A percentile compares a stretch with the other conserved stretches of the same genome.
Evolutionary conservation across 2,113 vertebrate genomes (phyloP).

Genomic region (Anolis sagrei): DNA sequence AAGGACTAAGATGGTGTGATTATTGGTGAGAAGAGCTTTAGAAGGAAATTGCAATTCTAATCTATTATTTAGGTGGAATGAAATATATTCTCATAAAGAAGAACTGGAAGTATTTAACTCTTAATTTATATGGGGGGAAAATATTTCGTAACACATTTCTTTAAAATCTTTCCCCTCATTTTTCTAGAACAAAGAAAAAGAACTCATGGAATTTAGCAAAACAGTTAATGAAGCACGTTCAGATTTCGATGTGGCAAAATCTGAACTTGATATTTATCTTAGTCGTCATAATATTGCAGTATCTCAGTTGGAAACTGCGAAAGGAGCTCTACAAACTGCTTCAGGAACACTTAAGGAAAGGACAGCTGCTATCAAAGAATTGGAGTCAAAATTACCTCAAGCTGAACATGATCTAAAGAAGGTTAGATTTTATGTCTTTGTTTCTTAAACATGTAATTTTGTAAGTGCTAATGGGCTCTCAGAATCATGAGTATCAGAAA

Average conservation of each 20-base stretch:
- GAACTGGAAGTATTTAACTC: background rate
- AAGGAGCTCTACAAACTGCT: slow-evolving; percentile 80
- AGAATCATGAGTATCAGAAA: too few relatives aligned
- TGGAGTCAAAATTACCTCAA: slow-evolving; percentile 81
- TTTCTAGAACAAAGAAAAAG: slow-evolving; percentile 86
- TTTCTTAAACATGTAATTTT: background rate
- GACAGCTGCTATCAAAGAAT: slow-evolving; percentile 82
- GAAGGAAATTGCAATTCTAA: too few relatives aligned
- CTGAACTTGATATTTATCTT: slow-evolving; percentile 93
- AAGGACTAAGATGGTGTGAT: background rate
- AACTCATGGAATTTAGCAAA: slow-evolving; percentile 92
- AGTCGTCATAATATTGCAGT: slow-evolving; percentile 88
- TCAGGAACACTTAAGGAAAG: slow-evolving; percentile 85
- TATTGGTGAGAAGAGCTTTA: background rate
- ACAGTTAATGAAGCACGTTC: slow-evolving; percentile 90
- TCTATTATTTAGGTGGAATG: background rate
- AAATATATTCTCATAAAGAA: background rate
- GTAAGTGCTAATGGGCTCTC: background rate
- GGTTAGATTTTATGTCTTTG: slow-evolving; percentile 72
- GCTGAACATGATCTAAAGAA: slow-evolving; percentile 82
- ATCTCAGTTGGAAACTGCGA: slow-evolving; percentile 82
- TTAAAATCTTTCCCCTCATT: background rate
- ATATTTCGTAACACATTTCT: background rate
- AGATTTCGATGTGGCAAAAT: slow-evolving; percentile 88
- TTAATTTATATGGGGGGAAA: background rate